Percentiles rank a stretch among this genome's conserved stretches.
These are phyloP conservation scores for Eilema sororculum DNA, from an alignment of 2,888 invertebrate species.

Conservation along the genomic window DNA sequence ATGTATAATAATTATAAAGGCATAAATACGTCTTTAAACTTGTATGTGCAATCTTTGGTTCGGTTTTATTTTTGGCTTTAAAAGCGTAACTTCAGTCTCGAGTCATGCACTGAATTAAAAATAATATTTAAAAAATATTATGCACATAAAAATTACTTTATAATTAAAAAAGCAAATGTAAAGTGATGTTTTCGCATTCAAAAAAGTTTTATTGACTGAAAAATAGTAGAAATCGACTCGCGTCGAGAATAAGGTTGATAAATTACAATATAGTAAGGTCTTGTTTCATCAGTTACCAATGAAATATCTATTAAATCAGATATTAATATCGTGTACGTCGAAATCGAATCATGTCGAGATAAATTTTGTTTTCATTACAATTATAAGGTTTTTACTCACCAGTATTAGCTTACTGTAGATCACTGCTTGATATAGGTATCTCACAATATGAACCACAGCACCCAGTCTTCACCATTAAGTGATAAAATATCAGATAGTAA, in stretches of 20 bases:
- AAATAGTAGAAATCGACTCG: not conserved
- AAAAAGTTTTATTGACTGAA: not conserved
- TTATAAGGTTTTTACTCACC: not conserved
- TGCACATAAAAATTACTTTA: not conserved
- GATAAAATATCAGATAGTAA: no score
- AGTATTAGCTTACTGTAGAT: not conserved
- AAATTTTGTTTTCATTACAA: not conserved
- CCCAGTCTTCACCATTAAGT: no score
- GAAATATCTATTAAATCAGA: not conserved
- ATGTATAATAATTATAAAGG: conserved; percentile 25
- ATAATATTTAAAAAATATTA: not conserved
- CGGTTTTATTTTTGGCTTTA: conserved; percentile 3
- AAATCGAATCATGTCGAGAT: not conserved
- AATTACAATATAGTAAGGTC: not conserved
- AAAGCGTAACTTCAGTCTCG: not conserved
- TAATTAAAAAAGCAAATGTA: not conserved
- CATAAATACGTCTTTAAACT: not conserved
- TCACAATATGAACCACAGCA: not conserved
- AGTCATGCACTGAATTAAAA: not conserved
- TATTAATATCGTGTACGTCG: not conserved
- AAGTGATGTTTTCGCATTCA: conserved; percentile 1
- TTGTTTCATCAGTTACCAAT: not conserved
- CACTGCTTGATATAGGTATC: not conserved
- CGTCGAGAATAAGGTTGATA: not conserved
- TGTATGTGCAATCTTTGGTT: not conserved